Evolutionary conservation across 2,888 invertebrate genomes (phyloP).

Genomic region (Brachylomia viminalis): DNA sequence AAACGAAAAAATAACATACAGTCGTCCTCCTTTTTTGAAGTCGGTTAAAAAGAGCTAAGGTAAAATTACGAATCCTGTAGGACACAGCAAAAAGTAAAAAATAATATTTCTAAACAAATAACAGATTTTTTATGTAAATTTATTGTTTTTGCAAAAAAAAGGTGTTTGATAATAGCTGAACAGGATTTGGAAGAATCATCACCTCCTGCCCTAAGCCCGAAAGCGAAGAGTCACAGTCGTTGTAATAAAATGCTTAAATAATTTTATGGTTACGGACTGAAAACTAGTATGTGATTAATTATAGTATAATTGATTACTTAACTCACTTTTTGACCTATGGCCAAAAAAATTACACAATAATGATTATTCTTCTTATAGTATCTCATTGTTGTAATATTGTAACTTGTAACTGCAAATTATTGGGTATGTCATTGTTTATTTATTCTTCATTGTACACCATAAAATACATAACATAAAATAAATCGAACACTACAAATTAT

Average conservation of each 20-base stretch:
- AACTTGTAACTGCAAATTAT: neutral
- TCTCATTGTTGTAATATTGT: neutral
- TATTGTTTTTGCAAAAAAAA: neutral
- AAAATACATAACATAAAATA: too few species aligned
- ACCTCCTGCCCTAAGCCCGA: neutral
- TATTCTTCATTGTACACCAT: too few species aligned
- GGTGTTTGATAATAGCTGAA: neutral
- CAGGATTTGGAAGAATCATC: neutral
- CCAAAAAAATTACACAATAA: too few species aligned
- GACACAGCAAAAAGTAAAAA: neutral
- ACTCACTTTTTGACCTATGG: neutral
- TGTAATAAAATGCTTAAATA: neutral
- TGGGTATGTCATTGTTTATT: neutral
- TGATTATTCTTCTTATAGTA: conserved; percentile 1
- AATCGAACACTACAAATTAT: too few species aligned
- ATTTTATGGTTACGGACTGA: neutral
- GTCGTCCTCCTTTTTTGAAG: too few species aligned
- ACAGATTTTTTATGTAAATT: too few species aligned
- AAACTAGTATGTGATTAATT: neutral
- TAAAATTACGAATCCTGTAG: neutral
- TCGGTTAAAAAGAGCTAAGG: neutral
- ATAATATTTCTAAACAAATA: too few species aligned
- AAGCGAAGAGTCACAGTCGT: neutral
- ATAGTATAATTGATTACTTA: neutral
- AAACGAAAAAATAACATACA: neutral